A percentile compares a stretch with the other conserved stretches of the same genome.
phyloP scores from a whole-genome alignment of 2,888 invertebrate species.

The Halictus ligatus region DNA sequence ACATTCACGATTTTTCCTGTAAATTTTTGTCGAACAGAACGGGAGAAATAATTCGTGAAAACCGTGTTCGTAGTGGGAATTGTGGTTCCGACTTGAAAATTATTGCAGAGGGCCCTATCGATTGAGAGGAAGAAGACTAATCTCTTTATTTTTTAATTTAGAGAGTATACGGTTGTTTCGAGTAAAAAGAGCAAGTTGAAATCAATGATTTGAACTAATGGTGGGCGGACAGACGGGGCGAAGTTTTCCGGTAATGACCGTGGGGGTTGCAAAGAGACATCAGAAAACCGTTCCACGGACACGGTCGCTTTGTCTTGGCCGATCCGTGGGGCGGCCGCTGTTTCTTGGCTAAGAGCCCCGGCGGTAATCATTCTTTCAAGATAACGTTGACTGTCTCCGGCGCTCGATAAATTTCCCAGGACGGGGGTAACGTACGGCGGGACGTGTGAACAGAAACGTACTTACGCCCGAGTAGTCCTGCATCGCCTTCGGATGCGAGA shows the following conservation, averaged over 20 bases:
- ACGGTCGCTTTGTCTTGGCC: background rate
- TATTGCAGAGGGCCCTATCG: no score
- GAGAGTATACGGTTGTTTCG: no score
- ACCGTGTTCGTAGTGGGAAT: no score
- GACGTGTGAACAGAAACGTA: conserved; percentile 69
- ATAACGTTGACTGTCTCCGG: conserved; percentile 1
- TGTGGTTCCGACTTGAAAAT: no score
- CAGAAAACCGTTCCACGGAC: background rate
- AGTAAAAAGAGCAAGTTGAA: no score
- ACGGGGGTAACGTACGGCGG: conserved; percentile 4
- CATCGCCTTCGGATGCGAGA: conserved; percentile 92
- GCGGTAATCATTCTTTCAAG: conserved; percentile 12
- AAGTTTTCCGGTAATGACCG: background rate
- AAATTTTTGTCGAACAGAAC: no score
- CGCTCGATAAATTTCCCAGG: conserved; percentile 5
- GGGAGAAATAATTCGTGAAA: no score
- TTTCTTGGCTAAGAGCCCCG: background rate
- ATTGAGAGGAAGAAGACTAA: no score
- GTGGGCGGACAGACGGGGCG: no score
- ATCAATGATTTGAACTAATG: no score
- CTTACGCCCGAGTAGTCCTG: conserved; percentile 92
- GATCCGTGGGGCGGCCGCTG: background rate
- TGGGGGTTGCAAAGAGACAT: background rate
- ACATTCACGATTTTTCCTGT: no score
- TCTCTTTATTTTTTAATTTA: no score